Percentiles rank a stretch among this genome's conserved stretches.
Evolutionary conservation across 2,113 vertebrate species (phyloP).

Genomic region (Amphilophus citrinellus): DNA sequence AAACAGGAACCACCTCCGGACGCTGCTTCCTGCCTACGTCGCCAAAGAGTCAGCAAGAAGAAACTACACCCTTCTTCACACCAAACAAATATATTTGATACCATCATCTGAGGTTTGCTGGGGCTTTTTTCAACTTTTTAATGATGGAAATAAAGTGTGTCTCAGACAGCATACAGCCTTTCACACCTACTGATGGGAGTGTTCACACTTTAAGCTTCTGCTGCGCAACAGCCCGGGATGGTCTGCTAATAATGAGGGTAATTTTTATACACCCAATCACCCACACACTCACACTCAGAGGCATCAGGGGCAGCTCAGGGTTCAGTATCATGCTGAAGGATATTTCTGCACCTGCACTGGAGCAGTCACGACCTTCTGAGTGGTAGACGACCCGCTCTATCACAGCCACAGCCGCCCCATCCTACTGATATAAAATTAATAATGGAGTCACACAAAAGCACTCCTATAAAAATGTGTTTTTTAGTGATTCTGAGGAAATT

Average conservation of each 20-base stretch:
- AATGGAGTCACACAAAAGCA: accelerated
- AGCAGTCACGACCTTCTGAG: background rate
- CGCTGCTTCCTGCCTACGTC: background rate
- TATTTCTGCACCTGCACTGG: too few species aligned
- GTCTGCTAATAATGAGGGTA: background rate
- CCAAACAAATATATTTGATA: background rate
- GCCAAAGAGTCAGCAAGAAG: background rate
- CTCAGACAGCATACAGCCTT: accelerated
- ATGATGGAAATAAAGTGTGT: accelerated
- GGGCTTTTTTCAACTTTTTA: background rate
- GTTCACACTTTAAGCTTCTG: accelerated
- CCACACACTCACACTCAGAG: background rate
- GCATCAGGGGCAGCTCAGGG: background rate
- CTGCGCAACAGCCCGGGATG: background rate
- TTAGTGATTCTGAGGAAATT: background rate
- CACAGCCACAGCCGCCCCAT: accelerated
- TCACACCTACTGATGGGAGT: background rate
- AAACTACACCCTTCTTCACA: background rate
- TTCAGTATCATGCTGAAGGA: too few species aligned
- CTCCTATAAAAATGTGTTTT: background rate
- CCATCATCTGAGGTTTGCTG: too few species aligned
- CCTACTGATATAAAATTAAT: accelerated
- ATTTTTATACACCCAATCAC: background rate
- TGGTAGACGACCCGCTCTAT: background rate
- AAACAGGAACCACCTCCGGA: background rate